Evolutionary conservation across 2,888 invertebrate species (phyloP).

Genomic region (Melanostoma scalare): DNA sequence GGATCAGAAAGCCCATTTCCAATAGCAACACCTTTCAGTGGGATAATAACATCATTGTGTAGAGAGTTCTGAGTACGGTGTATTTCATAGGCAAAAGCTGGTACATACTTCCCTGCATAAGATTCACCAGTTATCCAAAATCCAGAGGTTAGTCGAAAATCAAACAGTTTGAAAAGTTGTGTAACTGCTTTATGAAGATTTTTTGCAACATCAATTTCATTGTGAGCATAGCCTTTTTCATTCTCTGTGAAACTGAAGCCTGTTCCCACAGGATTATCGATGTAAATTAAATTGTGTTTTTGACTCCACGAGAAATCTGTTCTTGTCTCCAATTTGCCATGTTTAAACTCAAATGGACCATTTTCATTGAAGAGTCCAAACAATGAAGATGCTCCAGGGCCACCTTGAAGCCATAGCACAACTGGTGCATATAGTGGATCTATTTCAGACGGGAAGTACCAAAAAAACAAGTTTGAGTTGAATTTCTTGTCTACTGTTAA

Average conservation of each 20-base stretch:
- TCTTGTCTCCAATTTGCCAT: slow-evolving; percentile 83
- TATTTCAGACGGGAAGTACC: slow-evolving; percentile 92
- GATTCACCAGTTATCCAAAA: slow-evolving; percentile 96
- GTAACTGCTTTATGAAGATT: slow-evolving; percentile 89
- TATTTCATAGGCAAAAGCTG: slow-evolving; percentile 87
- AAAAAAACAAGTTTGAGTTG: slow-evolving; percentile 94
- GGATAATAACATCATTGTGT: slow-evolving; percentile 77
- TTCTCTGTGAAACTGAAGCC: slow-evolving; percentile 94
- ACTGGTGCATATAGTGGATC: slow-evolving; percentile 85
- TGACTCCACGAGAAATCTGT: slow-evolving; percentile 89
- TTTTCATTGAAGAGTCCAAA: slow-evolving; percentile 93
- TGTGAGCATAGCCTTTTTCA: slow-evolving; percentile 89
- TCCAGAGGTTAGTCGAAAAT: slow-evolving; percentile 87
- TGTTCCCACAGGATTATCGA: slow-evolving; percentile 96
- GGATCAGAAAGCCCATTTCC: slow-evolving; percentile 93
- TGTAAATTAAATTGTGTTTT: slow-evolving; percentile 90
- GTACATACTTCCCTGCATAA: slow-evolving; percentile 91
- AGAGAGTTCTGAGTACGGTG: slow-evolving; percentile 83
- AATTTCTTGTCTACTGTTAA: slow-evolving; percentile 90
- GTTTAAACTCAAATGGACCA: slow-evolving; percentile 87
- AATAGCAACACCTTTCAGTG: slow-evolving; percentile 83
- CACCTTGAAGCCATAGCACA: slow-evolving; percentile 93
- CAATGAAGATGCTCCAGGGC: slow-evolving; percentile 91
- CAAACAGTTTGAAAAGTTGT: slow-evolving; percentile 93
- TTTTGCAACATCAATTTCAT: slow-evolving; percentile 90